Evolutionary conservation across 1,140 invertebrate species (phyloP), one percentile per base, ranked within the genome.

Genomic region (Solenopsis invicta): DNA sequence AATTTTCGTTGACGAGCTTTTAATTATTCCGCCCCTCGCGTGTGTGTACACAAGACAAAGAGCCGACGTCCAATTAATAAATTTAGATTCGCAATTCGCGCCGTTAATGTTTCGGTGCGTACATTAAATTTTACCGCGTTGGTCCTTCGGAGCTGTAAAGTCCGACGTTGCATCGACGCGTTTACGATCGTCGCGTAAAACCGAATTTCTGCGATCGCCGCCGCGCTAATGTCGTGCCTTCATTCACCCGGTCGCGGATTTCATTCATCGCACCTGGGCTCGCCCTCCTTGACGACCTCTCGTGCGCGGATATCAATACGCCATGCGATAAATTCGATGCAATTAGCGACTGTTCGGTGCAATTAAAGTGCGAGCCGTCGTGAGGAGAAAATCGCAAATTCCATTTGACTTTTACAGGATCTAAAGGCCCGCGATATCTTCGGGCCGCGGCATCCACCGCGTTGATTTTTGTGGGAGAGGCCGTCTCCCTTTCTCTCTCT

Each of bases 371-470:
- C 13, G 62, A 16, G 77, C 6, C 54, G 45, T n/a, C 45, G 69
- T 24, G 13, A 61, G 9, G 29, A 84, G 21, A 24, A 50, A 50
- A 37, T 18, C 24, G 54, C 54, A 24, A 62, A 84, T 84, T 84
- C 80, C 80, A 84, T 37, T 84, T 54, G 67, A 41, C 41, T 74
- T 72, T 74, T 61, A 21, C 37, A 48, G 18, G 18, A 72, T 59
- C 77, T 21, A 59, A 48, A 18, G 67, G 37, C 16, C 61, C 41
- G 37, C 62, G 87, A 77, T 77, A 87, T 87, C 87, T 86, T 86
- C 62, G 66, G 37, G 16, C 12, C 62, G 87, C 52, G n/a, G 72
- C 71, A 71, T 84, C 37, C 41, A 21, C 41, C n/a, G 34, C 29
- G 62, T 77, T 84, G 74, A 74, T 72, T 84, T 84, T 84, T 72